Evolutionary conservation across 2,797 vertebrate genomes (phyloP).

Genomic region (Megalops cyprinoides): DNA sequence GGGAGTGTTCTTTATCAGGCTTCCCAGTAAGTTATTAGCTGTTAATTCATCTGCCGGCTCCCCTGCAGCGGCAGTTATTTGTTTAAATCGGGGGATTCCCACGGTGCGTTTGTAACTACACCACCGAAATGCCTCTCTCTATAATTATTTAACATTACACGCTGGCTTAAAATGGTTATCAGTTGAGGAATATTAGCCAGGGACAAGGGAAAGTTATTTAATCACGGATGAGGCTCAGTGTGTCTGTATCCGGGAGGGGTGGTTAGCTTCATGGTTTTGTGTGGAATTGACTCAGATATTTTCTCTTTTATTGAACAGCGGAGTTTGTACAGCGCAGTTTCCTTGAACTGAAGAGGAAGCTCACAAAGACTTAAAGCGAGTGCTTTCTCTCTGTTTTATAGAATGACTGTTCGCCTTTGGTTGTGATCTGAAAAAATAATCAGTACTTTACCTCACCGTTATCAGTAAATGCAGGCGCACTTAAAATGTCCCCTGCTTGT

Average conservation of each 20-base stretch:
- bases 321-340: conserved; percentile 18
- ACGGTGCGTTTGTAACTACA: conserved; percentile 97
- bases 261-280: conserved; percentile 32
- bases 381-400: not conserved
- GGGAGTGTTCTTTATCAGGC: conserved; percentile 74
- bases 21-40: conserved; percentile 97
- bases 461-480: not conserved
- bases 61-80: conserved; percentile 97
- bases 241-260: conserved; percentile 47
- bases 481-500: not conserved
- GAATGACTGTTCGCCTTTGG: not conserved
- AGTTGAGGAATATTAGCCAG: conserved; percentile 94
- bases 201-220: conserved; percentile 76
- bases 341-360: not conserved
- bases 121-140: conserved; percentile 91
- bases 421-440: not conserved
- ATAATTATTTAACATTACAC: conserved; percentile 99
- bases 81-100: conserved; percentile 98
- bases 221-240: conserved; percentile 73
- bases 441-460: not conserved
- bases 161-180: conserved; percentile 96
- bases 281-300: conserved; percentile 29
- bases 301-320: conserved; percentile 27
- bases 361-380: not conserved
- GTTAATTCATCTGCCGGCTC: conserved; percentile 96